Evolutionary conservation across 2,888 invertebrate genomes (phyloP).

Genomic region (Frankliniella intonsa): DNA sequence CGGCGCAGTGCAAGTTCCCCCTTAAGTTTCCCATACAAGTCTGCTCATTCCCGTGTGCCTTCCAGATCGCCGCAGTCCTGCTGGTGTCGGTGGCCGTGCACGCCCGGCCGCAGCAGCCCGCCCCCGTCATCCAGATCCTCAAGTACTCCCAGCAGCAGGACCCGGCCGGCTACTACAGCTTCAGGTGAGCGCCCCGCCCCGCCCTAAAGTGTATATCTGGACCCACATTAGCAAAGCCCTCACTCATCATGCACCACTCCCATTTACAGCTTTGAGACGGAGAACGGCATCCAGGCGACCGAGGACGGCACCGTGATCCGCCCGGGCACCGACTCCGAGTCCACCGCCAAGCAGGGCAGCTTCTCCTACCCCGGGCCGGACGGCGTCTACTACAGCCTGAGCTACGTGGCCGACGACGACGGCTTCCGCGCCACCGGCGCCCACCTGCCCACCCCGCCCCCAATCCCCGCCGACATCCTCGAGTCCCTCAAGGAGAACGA

Average conservation of each 20-base stretch:
- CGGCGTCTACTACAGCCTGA: conserved; percentile 55
- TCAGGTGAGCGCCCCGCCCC: not conserved
- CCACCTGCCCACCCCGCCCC: conserved; percentile 47
- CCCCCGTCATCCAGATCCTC: not conserved
- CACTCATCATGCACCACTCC: not conserved
- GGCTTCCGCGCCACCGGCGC: conserved; percentile 61
- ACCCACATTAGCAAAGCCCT: no score
- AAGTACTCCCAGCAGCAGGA: not conserved
- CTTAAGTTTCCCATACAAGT: not conserved
- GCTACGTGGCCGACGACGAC: conserved; percentile 63
- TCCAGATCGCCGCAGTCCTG: not conserved
- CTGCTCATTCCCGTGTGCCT: not conserved
- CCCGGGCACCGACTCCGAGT: conserved; percentile 51
- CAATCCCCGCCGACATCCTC: conserved; percentile 46
- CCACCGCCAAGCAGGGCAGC: conserved; percentile 59
- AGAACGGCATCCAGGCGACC: conserved; percentile 49
- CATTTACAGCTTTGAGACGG: conserved; percentile 46
- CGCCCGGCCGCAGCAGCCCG: not conserved
- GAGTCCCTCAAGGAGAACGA: not conserved
- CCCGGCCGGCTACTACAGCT: conserved; percentile 3
- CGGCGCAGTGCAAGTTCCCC: not conserved
- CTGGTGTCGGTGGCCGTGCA: not conserved
- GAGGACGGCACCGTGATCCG: conserved; percentile 53
- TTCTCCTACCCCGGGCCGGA: conserved; percentile 67
- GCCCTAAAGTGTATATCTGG: not conserved